Conservation (phyloP, 2,888 invertebrate genomes). For the Anoplius nigerrimus region DNA sequence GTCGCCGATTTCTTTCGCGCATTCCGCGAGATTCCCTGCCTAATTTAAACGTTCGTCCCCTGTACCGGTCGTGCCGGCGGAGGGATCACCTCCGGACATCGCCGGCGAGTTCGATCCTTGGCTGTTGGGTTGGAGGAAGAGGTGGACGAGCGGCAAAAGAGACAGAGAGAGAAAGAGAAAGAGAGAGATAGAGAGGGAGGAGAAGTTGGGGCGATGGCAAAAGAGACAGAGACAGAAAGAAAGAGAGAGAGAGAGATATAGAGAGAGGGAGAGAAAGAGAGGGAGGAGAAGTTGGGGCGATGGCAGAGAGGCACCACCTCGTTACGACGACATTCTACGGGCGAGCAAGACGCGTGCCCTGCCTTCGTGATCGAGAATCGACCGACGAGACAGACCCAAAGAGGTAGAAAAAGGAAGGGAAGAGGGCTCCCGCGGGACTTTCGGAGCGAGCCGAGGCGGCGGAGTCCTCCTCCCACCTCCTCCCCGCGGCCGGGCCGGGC, state of each 20-base stretch:
- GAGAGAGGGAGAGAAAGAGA: constrained; percentile 30
- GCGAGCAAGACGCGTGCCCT: constrained; percentile 73
- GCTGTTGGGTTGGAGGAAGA: not conserved
- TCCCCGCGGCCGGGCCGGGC: constrained; percentile 32
- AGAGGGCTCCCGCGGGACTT: constrained; percentile 54
- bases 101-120: constrained; percentile 41
- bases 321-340: constrained; percentile 74
- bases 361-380: constrained; percentile 72
- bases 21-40: constrained; percentile 71
- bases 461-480: constrained; percentile 14
- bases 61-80: constrained; percentile 33
- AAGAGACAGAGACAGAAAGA: too few relatives aligned
- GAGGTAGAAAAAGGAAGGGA: constrained; percentile 40
- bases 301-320: constrained; percentile 64
- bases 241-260: constrained; percentile 23
- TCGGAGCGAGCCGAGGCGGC: constrained; percentile 41
- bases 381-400: constrained; percentile 40
- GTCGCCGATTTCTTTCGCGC: constrained; percentile 67
- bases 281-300: not conserved
- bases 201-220: too few relatives aligned
- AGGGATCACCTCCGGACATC: constrained; percentile 58
- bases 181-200: too few relatives aligned
- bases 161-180: not conserved
- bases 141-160: constrained; percentile 3
- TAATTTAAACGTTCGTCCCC: constrained; percentile 72